A percentile compares a stretch with the other conserved stretches of the same genome.
Evolutionary conservation across 2,888 invertebrate genomes (phyloP).

Genomic region (Epirrhoe tristata): DNA sequence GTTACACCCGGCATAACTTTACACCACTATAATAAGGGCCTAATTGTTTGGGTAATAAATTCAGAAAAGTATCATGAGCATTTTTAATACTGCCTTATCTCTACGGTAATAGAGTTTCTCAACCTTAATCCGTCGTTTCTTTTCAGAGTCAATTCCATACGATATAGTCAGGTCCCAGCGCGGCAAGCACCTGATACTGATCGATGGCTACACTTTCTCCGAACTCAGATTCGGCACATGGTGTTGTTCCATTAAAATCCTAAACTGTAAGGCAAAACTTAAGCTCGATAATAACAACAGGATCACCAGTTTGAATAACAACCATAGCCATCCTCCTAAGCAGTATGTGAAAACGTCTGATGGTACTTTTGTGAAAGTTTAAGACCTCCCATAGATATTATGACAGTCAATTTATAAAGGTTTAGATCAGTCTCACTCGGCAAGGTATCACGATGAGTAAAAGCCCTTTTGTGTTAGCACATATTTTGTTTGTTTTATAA

Average conservation of each 20-base stretch:
- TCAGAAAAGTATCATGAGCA: too few relatives aligned
- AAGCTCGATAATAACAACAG: slow-evolving; percentile 28
- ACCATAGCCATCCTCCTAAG: slow-evolving; percentile 44
- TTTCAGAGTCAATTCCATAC: background rate
- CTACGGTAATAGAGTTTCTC: too few relatives aligned
- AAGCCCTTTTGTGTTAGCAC: too few relatives aligned
- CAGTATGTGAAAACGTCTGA: slow-evolving; percentile 31
- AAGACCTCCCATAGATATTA: background rate
- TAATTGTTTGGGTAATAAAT: too few relatives aligned
- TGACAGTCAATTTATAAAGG: too few relatives aligned
- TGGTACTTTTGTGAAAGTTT: slow-evolving; percentile 33
- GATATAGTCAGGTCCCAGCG: background rate
- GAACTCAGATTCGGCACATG: background rate
- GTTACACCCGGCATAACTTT: too few relatives aligned
- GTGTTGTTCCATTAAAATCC: background rate
- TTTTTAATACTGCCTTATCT: too few relatives aligned
- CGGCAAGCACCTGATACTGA: background rate
- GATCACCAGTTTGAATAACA: slow-evolving; percentile 30
- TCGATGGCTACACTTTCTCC: background rate
- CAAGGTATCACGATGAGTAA: too few relatives aligned
- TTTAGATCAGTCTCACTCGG: too few relatives aligned
- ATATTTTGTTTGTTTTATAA: too few relatives aligned
- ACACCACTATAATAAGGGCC: too few relatives aligned
- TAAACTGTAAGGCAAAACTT: slow-evolving; percentile 42
- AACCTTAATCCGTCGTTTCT: background rate